A percentile compares a stretch with the other conserved stretches of the same genome.
These are phyloP conservation scores for Acestrorhynchus altus DNA, from an alignment of 2,797 vertebrate genomes.

Conservation along the genomic window DNA sequence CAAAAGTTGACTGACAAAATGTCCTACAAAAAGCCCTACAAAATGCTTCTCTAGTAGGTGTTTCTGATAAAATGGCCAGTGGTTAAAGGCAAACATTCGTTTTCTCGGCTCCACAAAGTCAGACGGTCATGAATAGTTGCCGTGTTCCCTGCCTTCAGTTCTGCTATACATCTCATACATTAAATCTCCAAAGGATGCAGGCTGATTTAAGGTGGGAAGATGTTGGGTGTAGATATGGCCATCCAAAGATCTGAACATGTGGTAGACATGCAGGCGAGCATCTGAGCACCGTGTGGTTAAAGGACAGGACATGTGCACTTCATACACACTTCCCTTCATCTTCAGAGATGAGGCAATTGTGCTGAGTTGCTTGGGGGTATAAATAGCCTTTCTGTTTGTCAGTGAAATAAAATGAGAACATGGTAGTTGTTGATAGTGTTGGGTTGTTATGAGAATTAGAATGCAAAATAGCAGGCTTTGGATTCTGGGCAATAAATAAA, in stretches of 20 bases:
- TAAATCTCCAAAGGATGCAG: not conserved
- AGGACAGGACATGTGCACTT: not conserved
- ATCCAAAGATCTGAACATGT: constrained; percentile 20
- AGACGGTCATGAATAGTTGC: not conserved
- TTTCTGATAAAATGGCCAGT: not conserved
- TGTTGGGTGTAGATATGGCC: not conserved
- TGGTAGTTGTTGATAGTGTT: not conserved
- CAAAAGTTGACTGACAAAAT: too few relatives aligned
- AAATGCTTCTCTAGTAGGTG: not conserved
- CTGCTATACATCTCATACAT: constrained; percentile 1
- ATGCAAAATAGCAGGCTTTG: not conserved
- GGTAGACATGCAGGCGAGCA: not conserved
- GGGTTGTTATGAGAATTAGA: not conserved
- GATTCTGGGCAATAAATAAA: not conserved
- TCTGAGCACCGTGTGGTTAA: constrained; percentile 1
- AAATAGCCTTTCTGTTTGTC: not conserved
- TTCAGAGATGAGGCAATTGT: not conserved
- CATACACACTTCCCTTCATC: not conserved
- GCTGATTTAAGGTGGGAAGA: not conserved
- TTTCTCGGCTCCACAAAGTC: not conserved
- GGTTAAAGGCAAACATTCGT: not conserved
- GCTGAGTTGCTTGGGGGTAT: constrained; percentile 4
- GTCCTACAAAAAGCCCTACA: too few relatives aligned
- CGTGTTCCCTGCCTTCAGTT: not conserved
- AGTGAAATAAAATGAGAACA: not conserved